Evolutionary conservation across 2,113 vertebrate species (phyloP), one percentile per base, ranked within the genome.

Genomic region (Aegotheles bennettii): DNA sequence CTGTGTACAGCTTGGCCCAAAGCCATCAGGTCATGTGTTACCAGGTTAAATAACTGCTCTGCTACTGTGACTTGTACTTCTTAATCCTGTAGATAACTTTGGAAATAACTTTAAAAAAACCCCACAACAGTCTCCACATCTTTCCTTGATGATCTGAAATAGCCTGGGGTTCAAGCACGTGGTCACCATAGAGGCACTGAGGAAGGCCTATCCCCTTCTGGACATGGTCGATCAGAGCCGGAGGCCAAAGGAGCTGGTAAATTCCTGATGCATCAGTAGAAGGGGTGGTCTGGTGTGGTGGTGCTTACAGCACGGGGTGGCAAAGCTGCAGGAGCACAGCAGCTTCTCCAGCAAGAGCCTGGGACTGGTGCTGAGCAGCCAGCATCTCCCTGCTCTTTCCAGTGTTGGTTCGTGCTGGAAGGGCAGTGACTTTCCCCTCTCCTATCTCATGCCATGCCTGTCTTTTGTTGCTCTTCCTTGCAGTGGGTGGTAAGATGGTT

Each of bases 221-320:
- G 99, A 99, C 96, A 97, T 99, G 76, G 99, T 99, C 94, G 99
- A 99, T 96, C 98, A 98, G 29, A 97, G 98, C 95, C 98, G 99
- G 73, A 98, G 99, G 94, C 99, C 99, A 1, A 99, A 98, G 96
- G 97, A 98, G 26, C 75, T 83, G 93, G 99, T 99, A 97, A 98
- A 51, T 50, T 19, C 64, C 24, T 43, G 47, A 9, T 11, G 96
- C 63, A 20, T 24, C 13, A 11, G 57, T 36, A 38, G 29, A 31
- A 50, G 0, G 3, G 13, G 14, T 69, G 36, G 15, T 21, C 25
- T 20, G 36, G 8, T 23, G n/a, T 51, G 70, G 17, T 54, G 56
- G 26, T 65, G 36, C 23, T 31, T 33, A 6, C 21, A 40, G 81
- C 3, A 1, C 35, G 40, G 45, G 47, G 20, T 67, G 50, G 50